Conservation (phyloP, 2,888 invertebrate genomes). For the Cantharis nigra region DNA sequence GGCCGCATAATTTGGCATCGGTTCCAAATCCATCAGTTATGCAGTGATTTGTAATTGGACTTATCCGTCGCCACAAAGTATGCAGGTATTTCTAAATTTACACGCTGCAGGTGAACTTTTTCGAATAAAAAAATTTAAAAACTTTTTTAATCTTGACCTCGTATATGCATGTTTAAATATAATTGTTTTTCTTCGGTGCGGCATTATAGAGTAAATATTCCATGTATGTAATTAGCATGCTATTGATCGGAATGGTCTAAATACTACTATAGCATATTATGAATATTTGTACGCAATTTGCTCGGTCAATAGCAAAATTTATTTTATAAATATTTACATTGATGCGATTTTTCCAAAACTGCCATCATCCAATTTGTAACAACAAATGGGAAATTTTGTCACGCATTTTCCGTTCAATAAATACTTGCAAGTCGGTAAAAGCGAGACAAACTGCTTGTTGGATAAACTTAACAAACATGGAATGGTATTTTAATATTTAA, state of each 20-base stretch:
- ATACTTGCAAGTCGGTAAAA: background rate
- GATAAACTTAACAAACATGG: background rate
- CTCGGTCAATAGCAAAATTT: background rate
- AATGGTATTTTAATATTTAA: background rate
- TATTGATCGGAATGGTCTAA: background rate
- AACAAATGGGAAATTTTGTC: background rate
- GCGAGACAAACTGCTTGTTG: background rate
- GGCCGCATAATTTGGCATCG: background rate
- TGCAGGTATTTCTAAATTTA: background rate
- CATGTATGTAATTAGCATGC: background rate
- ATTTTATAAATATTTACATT: background rate
- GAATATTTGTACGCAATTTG: background rate
- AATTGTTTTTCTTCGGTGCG: background rate
- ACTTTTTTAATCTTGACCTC: background rate
- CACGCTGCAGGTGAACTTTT: background rate
- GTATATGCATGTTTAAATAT: background rate
- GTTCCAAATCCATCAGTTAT: background rate
- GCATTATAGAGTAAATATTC: background rate
- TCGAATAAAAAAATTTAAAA: background rate
- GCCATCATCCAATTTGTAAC: background rate
- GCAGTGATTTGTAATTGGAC: background rate
- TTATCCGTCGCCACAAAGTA: background rate
- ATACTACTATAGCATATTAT: background rate
- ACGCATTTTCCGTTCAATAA: background rate
- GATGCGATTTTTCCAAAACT: background rate